These are phyloP conservation scores for Elanoides forficatus DNA, from an alignment of 2,113 vertebrate species.

Conservation along the genomic window DNA sequence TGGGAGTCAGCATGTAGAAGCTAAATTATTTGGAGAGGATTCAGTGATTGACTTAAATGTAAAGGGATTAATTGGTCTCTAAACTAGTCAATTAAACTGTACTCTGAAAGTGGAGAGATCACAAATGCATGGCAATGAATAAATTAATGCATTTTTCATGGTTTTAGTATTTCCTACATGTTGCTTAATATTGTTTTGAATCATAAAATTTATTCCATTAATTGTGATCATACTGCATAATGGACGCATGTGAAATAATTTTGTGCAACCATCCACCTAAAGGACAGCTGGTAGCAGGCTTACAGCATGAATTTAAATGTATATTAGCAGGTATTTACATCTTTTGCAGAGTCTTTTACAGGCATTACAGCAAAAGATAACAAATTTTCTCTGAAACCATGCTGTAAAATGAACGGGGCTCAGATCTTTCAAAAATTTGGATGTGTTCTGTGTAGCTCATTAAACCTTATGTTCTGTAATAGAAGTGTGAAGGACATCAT, in stretches of 20 bases:
- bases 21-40: constrained; percentile 74
- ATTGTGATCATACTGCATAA: constrained; percentile 46
- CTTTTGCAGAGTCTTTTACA: neutral
- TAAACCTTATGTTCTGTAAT: neutral
- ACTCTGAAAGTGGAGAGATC: constrained; percentile 80
- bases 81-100: constrained; percentile 83
- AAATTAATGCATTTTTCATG: constrained; percentile 79
- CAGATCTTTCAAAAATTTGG: neutral
- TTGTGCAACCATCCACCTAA: neutral
- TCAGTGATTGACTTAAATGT: constrained; percentile 85
- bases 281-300: constrained; percentile 21
- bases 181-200: constrained; percentile 64
- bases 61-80: constrained; percentile 83
- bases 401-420: neutral
- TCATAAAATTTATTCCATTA: constrained; percentile 53
- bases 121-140: constrained; percentile 77
- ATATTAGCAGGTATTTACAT: neutral
- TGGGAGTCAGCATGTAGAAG: constrained; percentile 51
- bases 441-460: neutral
- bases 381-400: neutral
- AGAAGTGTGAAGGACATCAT: neutral
- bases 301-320: neutral
- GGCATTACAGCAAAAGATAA: neutral
- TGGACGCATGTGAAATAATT: constrained; percentile 20
- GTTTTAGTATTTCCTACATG: constrained; percentile 62